Percentiles rank a stretch among this genome's conserved stretches.
Evolutionary conservation across 2,888 invertebrate species (phyloP).

Genomic region (Cheilosia scutellata): DNA sequence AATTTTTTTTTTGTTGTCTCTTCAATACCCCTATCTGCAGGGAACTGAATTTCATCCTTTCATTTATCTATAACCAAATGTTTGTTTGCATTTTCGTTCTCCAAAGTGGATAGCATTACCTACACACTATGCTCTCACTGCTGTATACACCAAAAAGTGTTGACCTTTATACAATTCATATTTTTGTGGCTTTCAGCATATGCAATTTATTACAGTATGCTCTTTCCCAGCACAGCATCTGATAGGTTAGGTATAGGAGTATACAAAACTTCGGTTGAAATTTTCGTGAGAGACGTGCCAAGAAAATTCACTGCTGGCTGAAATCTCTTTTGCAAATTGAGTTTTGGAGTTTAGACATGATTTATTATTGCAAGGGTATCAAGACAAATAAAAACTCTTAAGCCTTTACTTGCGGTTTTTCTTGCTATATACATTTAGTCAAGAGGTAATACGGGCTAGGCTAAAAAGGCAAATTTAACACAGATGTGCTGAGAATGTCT

Average conservation of each 20-base stretch:
- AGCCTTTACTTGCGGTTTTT: slow-evolving; percentile 58
- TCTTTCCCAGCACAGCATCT: slow-evolving; percentile 39
- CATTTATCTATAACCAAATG: slow-evolving; percentile 42
- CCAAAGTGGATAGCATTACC: not conserved
- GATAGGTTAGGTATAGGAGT: slow-evolving; percentile 32
- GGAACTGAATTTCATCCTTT: slow-evolving; percentile 47
- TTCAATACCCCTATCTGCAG: slow-evolving; percentile 34
- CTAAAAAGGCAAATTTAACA: too few relatives aligned
- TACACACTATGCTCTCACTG: too few relatives aligned
- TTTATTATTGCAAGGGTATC: slow-evolving; percentile 66
- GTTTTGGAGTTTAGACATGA: slow-evolving; percentile 72
- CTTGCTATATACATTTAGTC: not conserved
- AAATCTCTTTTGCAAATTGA: slow-evolving; percentile 74
- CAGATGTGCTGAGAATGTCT: too few relatives aligned
- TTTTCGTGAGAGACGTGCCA: slow-evolving; percentile 69
- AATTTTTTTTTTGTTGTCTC: not conserved
- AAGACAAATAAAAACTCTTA: slow-evolving; percentile 48
- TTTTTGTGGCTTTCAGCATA: slow-evolving; percentile 73
- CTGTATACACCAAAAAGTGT: slow-evolving; percentile 42
- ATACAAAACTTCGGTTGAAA: slow-evolving; percentile 41
- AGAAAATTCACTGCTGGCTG: slow-evolving; percentile 70
- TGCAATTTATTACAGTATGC: slow-evolving; percentile 71
- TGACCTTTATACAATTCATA: slow-evolving; percentile 71
- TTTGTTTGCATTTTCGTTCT: slow-evolving; percentile 43
- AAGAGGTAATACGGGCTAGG: not conserved